phyloP scores from a whole-genome alignment of 92 coral and sea anemone species.

The Pocillopora meandrina region DNA sequence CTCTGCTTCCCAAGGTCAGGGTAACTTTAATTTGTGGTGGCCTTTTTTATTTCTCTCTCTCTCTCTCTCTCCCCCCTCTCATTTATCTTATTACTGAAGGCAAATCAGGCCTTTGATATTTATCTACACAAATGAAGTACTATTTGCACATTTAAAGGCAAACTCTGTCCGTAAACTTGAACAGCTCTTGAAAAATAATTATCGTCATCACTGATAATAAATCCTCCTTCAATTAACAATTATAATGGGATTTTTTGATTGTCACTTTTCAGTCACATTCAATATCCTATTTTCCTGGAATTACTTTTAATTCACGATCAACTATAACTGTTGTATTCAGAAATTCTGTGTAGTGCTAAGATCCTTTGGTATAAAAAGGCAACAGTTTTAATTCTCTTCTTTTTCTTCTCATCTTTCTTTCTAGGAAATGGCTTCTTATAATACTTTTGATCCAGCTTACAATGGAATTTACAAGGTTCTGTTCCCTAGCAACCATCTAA shows the following conservation, averaged over 20 bases:
- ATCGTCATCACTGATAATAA: too few relatives aligned
- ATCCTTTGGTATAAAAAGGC: not conserved
- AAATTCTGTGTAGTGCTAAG: constrained; percentile 2
- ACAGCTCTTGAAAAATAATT: too few relatives aligned
- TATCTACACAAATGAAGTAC: too few relatives aligned
- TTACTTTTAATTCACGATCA: not conserved
- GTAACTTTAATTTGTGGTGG: too few relatives aligned
- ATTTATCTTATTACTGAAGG: too few relatives aligned
- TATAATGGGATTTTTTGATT: not conserved
- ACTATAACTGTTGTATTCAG: not conserved
- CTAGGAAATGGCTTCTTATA: constrained; percentile 98
- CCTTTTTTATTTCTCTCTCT: too few relatives aligned
- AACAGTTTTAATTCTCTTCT: constrained; percentile 36
- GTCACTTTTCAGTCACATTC: not conserved
- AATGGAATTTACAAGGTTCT: constrained; percentile 95
- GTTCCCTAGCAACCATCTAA: constrained; percentile 7
- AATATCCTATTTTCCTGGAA: not conserved
- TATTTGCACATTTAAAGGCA: too few relatives aligned
- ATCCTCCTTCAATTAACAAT: too few relatives aligned
- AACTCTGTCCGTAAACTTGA: too few relatives aligned
- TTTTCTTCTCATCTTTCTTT: constrained; percentile 57
- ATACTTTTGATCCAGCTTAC: constrained; percentile 97
- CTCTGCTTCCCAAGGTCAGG: too few relatives aligned
- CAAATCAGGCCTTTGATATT: too few relatives aligned
- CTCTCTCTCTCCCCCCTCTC: too few relatives aligned